Base-by-base conservation (phyloP, 2,113 vertebrate species). In the Rhinoptilus africanus region DNA sequence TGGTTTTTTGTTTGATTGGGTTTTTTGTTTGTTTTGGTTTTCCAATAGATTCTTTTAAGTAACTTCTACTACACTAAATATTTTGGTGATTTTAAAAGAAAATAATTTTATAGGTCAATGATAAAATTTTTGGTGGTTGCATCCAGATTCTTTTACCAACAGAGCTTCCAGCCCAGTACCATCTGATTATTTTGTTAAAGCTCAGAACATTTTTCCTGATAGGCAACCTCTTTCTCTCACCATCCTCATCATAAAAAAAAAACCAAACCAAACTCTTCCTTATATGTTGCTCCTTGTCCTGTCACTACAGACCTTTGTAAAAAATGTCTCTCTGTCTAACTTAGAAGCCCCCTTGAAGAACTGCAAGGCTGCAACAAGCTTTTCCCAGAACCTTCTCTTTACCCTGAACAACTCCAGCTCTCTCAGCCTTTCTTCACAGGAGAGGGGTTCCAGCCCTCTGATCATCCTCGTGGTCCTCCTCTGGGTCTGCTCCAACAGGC, bases 1-100 rank as follows among this genome's bases (percentile, higher is more conserved):
- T 13, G 0, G 1, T 1, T 20, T 85, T 43, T 56, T 74, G 18
- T 22, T n/a, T 24, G 7, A 4, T 63, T 66, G 12, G 4, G 8
- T 32, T 48, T 63, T 39, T 54, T 35, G 9, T n/a, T 35, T 48
- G 1, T 63, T 48, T 81, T 35, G 4, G 15, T 47, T 69, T 47
- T 51, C 7, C 8, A 69, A 13, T 2, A 57, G 9, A 43, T 75
- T 63, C 3, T 56, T 69, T 34, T 75, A 18, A 78, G 68, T 60
- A 26, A 23, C 7, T 53, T 63, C 50, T n/a, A 26, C 30, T 22
- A 14, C 8, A 50, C 18, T 37, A 50, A 77, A 50, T 62, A 62
- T 32, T 50, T 32, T 37, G 45, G 10, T 35, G 27, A 37, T 76
- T 76, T 60, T 48, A 45, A 34, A 50, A 13, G 8, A 62, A 39